A percentile compares a stretch with the other conserved stretches of the same genome.
Evolutionary conservation across 1,140 invertebrate genomes (phyloP).

Genomic region (Hypothenemus hampei): DNA sequence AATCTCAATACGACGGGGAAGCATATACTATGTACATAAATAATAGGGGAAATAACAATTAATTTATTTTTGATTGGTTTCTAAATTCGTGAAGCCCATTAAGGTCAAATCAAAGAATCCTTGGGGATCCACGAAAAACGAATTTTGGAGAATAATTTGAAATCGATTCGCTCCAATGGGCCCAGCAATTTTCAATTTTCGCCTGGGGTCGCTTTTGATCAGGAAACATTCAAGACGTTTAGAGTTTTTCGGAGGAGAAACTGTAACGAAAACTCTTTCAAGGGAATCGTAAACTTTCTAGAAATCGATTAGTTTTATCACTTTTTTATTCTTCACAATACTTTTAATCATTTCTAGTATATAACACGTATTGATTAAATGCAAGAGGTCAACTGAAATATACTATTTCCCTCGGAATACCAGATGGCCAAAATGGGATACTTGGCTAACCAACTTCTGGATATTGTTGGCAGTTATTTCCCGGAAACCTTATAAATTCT

Average conservation of each 20-base stretch:
- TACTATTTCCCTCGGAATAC: background rate
- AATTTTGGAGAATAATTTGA: slow-evolving; percentile 5
- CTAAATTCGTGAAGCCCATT: too few relatives aligned
- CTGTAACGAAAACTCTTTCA: slow-evolving; percentile 13
- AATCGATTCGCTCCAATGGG: slow-evolving; percentile 11
- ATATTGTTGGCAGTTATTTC: too few relatives aligned
- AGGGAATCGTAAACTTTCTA: slow-evolving; percentile 1
- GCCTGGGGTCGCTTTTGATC: slow-evolving; percentile 15
- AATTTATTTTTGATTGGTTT: too few relatives aligned
- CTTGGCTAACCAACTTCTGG: too few relatives aligned
- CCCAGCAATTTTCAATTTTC: slow-evolving; percentile 14
- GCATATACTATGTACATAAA: too few relatives aligned
- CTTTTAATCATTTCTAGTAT: too few relatives aligned
- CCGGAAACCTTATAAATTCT: too few relatives aligned
- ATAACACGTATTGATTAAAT: too few relatives aligned
- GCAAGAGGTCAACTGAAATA: background rate
- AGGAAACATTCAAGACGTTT: slow-evolving; percentile 7
- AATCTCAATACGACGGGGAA: too few relatives aligned
- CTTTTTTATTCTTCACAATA: too few relatives aligned
- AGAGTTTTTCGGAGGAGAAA: slow-evolving; percentile 5
- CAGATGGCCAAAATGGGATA: background rate
- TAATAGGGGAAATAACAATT: too few relatives aligned
- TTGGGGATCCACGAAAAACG: background rate
- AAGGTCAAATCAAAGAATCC: slow-evolving; percentile 1
- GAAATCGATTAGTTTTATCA: slow-evolving; percentile 4